These are phyloP conservation scores for Vanessa cardui DNA, from an alignment of 2,888 invertebrate genomes.

Conservation along the genomic window DNA sequence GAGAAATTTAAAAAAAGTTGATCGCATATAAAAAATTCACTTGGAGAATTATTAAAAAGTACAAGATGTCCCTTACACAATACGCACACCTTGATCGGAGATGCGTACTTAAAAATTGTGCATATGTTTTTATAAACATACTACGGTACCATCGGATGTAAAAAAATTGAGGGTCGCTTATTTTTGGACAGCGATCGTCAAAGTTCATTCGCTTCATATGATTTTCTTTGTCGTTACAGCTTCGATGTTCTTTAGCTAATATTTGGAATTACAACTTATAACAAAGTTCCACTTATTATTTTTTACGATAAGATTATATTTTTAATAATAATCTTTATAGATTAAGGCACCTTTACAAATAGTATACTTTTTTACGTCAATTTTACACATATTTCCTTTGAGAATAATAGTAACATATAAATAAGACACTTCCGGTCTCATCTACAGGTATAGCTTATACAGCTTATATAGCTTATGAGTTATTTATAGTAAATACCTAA, in stretches of 20 bases:
- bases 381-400: conserved; percentile 50
- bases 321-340: neutral
- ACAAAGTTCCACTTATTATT: neutral
- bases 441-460: neutral
- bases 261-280: too few relatives aligned
- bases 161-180: conserved; percentile 60
- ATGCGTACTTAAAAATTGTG: conserved; percentile 78
- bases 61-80: conserved; percentile 76
- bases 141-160: conserved; percentile 57
- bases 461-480: neutral
- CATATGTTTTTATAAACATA: conserved; percentile 80
- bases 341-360: neutral
- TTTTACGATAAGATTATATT: neutral
- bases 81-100: conserved; percentile 74
- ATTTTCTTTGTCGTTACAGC: neutral
- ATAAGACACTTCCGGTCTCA: conserved; percentile 45
- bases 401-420: conserved; percentile 50
- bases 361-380: neutral
- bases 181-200: conserved; percentile 50
- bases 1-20: conserved; percentile 79
- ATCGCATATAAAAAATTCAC: conserved; percentile 77
- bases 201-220: conserved; percentile 37
- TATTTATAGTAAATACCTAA: neutral
- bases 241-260: neutral
- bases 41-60: conserved; percentile 75